Percentiles rank a stretch among this genome's conserved stretches.
Evolutionary conservation across 1,140 invertebrate species (phyloP).

Genomic region (Lethocerus indicus): DNA sequence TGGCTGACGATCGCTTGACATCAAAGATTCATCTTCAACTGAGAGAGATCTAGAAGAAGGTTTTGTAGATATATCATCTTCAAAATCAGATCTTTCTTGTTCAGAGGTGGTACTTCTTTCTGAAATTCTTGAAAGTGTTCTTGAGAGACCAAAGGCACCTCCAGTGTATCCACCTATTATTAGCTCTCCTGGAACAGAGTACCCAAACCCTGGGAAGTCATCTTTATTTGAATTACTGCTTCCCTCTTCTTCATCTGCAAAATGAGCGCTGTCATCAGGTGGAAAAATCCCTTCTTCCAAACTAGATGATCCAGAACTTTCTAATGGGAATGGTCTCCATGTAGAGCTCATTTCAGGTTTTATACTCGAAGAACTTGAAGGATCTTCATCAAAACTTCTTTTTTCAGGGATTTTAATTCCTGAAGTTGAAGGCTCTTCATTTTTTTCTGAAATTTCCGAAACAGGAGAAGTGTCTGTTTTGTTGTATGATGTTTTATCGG

Average conservation of each 20-base stretch:
- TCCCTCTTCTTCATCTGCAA: conserved; percentile 29
- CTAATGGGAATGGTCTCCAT: conserved; percentile 62
- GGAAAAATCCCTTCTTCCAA: conserved; percentile 64
- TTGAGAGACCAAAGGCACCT: conserved; percentile 44
- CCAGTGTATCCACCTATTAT: conserved; percentile 39
- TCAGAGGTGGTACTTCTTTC: conserved; percentile 75
- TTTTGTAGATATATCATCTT: conserved; percentile 65
- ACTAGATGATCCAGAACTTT: conserved; percentile 60
- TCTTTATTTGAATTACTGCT: conserved; percentile 41
- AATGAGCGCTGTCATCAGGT: conserved; percentile 41
- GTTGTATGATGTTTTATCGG: too few species aligned
- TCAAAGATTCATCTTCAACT: conserved; percentile 62
- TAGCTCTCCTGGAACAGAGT: conserved; percentile 43
- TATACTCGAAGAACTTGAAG: conserved; percentile 17
- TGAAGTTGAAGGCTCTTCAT: conserved; percentile 3
- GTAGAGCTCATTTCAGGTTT: conserved; percentile 31
- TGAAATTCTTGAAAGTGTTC: conserved; percentile 69
- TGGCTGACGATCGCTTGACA: conserved; percentile 67
- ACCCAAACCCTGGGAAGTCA: conserved; percentile 54
- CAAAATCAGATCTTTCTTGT: conserved; percentile 50
- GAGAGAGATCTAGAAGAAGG: conserved; percentile 61
- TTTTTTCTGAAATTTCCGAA: conserved; percentile 9
- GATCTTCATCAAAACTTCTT: conserved; percentile 20
- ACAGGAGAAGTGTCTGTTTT: conserved; percentile 5
- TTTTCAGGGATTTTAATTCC: conserved; percentile 18